Percentiles rank a stretch among this genome's conserved stretches.
Conservation (phyloP, 2,797 vertebrate genomes). For the Enteromius viviparus region DNA sequence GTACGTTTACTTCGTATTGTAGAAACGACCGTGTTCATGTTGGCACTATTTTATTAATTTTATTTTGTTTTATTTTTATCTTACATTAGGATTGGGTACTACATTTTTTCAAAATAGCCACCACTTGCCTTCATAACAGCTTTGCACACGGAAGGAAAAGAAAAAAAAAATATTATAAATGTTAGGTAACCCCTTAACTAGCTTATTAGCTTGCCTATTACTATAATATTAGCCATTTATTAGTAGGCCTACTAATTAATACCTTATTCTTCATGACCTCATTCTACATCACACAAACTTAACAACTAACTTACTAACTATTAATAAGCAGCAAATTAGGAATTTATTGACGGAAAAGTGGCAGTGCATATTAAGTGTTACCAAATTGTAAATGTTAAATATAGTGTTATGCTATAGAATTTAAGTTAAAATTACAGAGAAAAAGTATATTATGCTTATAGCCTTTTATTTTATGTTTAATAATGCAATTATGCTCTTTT, state of each 20-base stretch:
- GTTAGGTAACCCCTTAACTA: background rate
- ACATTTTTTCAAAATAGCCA: background rate
- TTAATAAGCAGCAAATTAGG: too few relatives aligned
- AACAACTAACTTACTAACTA: too few relatives aligned
- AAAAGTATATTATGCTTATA: background rate
- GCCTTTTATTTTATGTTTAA: background rate
- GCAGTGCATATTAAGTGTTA: too few relatives aligned
- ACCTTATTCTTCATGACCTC: too few relatives aligned
- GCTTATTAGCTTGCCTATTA: too few relatives aligned
- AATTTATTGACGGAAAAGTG: too few relatives aligned
- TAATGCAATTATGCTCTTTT: background rate
- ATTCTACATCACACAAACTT: too few relatives aligned
- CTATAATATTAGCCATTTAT: too few relatives aligned
- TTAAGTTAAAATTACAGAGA: background rate
- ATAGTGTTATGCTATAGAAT: too few relatives aligned
- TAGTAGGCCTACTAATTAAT: too few relatives aligned
- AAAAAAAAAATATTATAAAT: background rate
- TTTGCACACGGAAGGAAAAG: background rate
- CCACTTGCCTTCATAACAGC: background rate
- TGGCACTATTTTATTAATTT: background rate
- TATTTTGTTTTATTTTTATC: background rate
- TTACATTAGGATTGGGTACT: background rate
- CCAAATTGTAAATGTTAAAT: too few relatives aligned
- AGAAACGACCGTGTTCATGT: background rate
- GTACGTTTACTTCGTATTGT: background rate